phyloP scores from a whole-genome alignment of 2,888 invertebrate species.

The Oxyscelio sp. region DNA sequence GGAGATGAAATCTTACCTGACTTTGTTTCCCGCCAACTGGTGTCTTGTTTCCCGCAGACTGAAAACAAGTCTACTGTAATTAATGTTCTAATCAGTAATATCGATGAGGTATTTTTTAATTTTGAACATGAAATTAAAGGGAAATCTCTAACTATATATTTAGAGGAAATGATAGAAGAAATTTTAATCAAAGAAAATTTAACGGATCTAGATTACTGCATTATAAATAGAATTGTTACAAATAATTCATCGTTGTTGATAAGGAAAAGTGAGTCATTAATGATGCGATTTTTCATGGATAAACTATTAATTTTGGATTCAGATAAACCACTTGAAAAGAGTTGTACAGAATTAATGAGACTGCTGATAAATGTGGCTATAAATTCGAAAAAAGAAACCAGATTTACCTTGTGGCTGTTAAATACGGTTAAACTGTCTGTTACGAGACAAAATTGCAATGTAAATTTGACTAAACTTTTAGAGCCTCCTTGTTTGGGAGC shows the following conservation, averaged over 20 bases:
- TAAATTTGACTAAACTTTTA: neutral
- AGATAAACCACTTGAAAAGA: constrained; percentile 46
- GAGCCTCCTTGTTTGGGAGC: constrained; percentile 32
- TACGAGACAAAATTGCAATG: constrained; percentile 10
- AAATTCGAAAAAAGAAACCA: constrained; percentile 83
- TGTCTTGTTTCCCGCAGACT: too few relatives aligned
- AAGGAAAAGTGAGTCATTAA: constrained; percentile 74
- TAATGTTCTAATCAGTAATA: constrained; percentile 80
- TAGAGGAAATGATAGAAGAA: constrained; percentile 79
- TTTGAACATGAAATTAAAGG: constrained; percentile 81
- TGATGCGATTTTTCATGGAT: constrained; percentile 5
- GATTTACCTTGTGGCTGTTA: constrained; percentile 82
- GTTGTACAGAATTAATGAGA: constrained; percentile 56
- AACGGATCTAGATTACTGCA: constrained; percentile 75
- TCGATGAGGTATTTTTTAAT: too few relatives aligned
- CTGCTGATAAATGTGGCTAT: constrained; percentile 78
- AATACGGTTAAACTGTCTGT: constrained; percentile 77
- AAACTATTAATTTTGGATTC: too few relatives aligned
- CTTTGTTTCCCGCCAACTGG: too few relatives aligned
- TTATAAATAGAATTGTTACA: constrained; percentile 78
- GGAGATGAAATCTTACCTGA: too few relatives aligned
- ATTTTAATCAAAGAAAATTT: constrained; percentile 74
- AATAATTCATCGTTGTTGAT: constrained; percentile 85
- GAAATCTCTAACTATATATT: constrained; percentile 78
- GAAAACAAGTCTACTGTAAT: too few relatives aligned